phyloP scores from a whole-genome alignment of 2,797 vertebrate genomes.

The Anguilla marmorata region DNA sequence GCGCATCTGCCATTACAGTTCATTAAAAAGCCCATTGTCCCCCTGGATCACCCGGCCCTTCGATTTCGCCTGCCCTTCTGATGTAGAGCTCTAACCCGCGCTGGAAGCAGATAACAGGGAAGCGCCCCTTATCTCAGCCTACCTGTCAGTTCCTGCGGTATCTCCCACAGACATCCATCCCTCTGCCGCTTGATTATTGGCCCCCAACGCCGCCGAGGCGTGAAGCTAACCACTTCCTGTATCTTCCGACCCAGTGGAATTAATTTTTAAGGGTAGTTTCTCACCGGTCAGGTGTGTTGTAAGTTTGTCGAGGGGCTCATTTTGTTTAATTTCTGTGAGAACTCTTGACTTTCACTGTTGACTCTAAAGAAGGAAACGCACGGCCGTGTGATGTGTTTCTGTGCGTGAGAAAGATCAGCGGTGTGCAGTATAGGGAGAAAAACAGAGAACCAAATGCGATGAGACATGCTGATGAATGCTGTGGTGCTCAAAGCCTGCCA shows the following conservation, averaged over 20 bases:
- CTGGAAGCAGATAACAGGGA: constrained; percentile 38
- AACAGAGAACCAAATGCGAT: background rate
- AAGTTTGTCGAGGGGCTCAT: constrained; percentile 6
- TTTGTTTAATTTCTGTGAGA: background rate
- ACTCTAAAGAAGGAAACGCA: background rate
- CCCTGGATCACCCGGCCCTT: constrained; percentile 16
- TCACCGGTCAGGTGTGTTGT: background rate
- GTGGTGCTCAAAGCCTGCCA: background rate
- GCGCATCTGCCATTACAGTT: background rate
- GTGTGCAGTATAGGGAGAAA: background rate
- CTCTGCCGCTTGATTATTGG: constrained; percentile 8
- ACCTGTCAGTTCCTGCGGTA: constrained; percentile 31
- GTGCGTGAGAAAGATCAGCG: background rate
- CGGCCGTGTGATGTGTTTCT: background rate
- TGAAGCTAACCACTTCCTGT: constrained; percentile 6
- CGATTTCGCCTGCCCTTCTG: constrained; percentile 26
- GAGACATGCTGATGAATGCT: background rate
- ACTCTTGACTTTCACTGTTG: background rate
- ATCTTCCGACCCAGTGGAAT: background rate
- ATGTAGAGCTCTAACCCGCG: constrained; percentile 36
- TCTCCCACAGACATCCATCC: constrained; percentile 34
- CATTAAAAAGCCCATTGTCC: constrained; percentile 30
- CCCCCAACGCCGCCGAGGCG: background rate
- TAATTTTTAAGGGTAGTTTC: background rate
- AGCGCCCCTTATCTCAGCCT: constrained; percentile 32